Evolutionary conservation across 2,113 vertebrate genomes (phyloP).

Genomic region (Bufo bufo): DNA sequence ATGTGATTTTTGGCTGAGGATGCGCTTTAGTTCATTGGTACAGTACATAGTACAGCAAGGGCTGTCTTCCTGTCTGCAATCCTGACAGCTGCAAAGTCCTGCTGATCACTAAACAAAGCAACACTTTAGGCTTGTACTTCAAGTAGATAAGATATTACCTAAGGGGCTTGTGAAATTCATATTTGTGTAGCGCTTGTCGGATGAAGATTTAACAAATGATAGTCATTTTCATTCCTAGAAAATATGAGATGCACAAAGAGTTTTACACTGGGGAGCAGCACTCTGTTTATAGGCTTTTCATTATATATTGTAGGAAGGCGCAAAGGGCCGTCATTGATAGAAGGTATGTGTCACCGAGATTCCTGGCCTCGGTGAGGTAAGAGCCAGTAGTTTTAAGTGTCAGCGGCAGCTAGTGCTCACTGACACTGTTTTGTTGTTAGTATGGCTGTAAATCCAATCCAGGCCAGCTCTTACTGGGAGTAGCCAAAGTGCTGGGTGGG

Average conservation of each 20-base stretch:
- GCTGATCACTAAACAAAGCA: neutral
- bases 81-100: constrained; percentile 29
- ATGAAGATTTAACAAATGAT: neutral
- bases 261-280: neutral
- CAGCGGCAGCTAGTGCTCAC: no score
- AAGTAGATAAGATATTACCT: neutral
- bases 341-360: no score
- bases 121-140: neutral
- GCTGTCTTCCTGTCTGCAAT: neutral
- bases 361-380: no score
- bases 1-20: constrained; percentile 41
- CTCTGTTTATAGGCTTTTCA: no score
- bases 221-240: neutral
- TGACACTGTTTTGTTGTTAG: no score
- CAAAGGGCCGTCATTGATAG: no score
- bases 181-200: neutral
- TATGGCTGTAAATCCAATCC: no score
- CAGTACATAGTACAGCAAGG: constrained; percentile 5
- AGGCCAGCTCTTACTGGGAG: no score
- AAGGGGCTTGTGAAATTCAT: neutral
- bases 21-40: constrained; percentile 8
- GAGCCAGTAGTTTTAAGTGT: no score
- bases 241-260: neutral
- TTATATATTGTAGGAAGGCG: no score
- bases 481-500: no score